A percentile compares a stretch with the other conserved stretches of the same genome.
phyloP scores from a whole-genome alignment of 1,140 invertebrate species.

The Rhyzopertha dominica region DNA sequence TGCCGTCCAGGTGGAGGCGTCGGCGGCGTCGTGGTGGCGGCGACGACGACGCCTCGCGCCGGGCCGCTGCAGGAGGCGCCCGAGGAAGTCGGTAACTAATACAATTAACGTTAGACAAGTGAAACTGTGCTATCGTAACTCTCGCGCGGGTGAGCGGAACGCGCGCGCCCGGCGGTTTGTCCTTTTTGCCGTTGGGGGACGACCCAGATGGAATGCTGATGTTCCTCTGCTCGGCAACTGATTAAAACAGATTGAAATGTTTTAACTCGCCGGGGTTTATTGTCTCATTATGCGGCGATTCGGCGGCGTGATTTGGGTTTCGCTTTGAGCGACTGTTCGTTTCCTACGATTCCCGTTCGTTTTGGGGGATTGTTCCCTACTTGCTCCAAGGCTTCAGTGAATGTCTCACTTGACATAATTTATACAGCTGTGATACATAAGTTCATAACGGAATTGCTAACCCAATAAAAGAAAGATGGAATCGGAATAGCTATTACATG shows the following conservation, averaged over 20 bases:
- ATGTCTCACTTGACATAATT: too few relatives aligned
- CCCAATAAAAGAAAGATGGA: too few relatives aligned
- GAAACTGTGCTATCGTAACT: slow-evolving; percentile 48
- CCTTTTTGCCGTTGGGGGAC: background rate
- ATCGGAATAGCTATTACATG: too few relatives aligned
- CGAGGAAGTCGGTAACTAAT: slow-evolving; percentile 43
- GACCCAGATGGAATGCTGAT: slow-evolving; percentile 34
- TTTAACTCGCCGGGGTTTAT: slow-evolving; percentile 43
- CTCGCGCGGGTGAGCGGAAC: slow-evolving; percentile 23
- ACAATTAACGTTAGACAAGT: slow-evolving; percentile 48
- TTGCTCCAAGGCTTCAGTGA: too few relatives aligned
- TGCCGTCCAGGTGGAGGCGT: slow-evolving; percentile 34
- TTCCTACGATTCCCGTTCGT: too few relatives aligned
- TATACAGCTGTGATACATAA: too few relatives aligned
- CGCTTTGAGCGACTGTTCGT: too few relatives aligned
- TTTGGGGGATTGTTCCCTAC: too few relatives aligned
- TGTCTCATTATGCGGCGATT: slow-evolving; percentile 43
- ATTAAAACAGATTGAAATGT: slow-evolving; percentile 48
- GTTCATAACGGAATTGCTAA: too few relatives aligned
- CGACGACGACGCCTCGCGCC: slow-evolving; percentile 20
- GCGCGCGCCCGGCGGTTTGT: slow-evolving; percentile 11
- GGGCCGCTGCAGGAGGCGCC: slow-evolving; percentile 35
- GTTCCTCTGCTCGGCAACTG: slow-evolving; percentile 39
- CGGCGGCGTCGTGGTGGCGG: slow-evolving; percentile 23
- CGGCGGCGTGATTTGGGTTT: too few relatives aligned